Base-by-base conservation (phyloP, 92 coral and sea anemone genomes). In the Virgularia gustaviana region DNA sequence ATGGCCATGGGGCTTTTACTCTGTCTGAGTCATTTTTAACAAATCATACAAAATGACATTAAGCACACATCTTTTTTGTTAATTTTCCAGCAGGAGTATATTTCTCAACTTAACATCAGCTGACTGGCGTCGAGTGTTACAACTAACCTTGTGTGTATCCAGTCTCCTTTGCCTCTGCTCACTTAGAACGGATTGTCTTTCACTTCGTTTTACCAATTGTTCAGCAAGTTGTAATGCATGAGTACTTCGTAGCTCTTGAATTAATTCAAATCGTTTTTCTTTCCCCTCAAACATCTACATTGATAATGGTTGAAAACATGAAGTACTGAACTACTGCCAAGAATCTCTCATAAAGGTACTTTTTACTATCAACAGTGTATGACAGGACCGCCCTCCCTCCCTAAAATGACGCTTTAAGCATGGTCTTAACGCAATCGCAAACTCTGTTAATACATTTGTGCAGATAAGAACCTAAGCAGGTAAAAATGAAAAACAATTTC, bases 231-330 rank as follows among this genome's bases (percentile, higher is more conserved):
- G 98, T 31, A 92, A 84, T 31, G 98, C 98, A 65, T 92, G 98
- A 29, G 98, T 92, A 55, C 98, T 92, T 24, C 96, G 92, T 19
- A 92, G 78, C 84, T 92, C 98, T 63, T 87, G 90, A 56, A 92
- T 92, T 79, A 92, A 64, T 67, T 92, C 98, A 33, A 89, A 73
- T 52, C 98, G 85, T 57, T 92, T 92, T 78, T 89, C 98, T 47
- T 92, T 92, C 63, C 98, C 98, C 81, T 92, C 98, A 44, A 86
- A 92, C 98, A 92, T 92, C 98, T 92, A 28, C 29, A 83, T 4
- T n/a, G n/a, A n/a, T n/a, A n/a, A n/a, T n/a, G n/a, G n/a, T n/a
- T n/a, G n/a, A n/a, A n/a, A n/a, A n/a, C n/a, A n/a, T n/a, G n/a
- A n/a, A n/a, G n/a, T n/a, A n/a, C n/a, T n/a, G n/a, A n/a, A n/a